Evolutionary conservation across 2,113 vertebrate species (phyloP).

Genomic region (Argyrosomus japonicus): DNA sequence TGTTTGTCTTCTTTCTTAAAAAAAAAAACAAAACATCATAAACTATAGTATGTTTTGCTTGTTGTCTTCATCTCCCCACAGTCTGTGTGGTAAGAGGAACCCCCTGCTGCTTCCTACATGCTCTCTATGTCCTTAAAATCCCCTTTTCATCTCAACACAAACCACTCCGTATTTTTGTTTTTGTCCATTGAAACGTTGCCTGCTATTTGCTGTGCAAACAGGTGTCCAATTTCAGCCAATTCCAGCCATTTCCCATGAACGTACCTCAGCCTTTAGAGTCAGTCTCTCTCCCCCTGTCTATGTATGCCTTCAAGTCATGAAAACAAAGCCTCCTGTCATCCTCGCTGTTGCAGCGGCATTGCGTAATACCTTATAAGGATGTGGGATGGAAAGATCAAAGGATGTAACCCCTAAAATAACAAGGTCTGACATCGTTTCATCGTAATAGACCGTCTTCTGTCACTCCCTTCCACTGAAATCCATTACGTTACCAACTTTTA

Average conservation of each 20-base stretch:
- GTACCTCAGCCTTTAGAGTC: slow-evolving; percentile 8
- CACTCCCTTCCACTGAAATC: neutral
- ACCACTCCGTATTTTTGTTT: slow-evolving; percentile 13
- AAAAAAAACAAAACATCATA: neutral
- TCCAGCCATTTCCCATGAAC: slow-evolving; percentile 34
- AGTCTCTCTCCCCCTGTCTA: slow-evolving; percentile 13
- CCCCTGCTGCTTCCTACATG: slow-evolving; percentile 12
- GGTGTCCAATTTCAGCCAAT: slow-evolving; percentile 56
- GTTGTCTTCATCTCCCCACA: slow-evolving; percentile 10
- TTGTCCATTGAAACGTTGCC: neutral
- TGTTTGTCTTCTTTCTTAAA: slow-evolving; percentile 14
- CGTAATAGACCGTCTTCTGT: slow-evolving; percentile 7
- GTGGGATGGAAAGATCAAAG: slow-evolving; percentile 53
- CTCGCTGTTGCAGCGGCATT: slow-evolving; percentile 43
- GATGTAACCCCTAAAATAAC: slow-evolving; percentile 31
- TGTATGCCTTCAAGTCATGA: slow-evolving; percentile 27
- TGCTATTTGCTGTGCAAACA: slow-evolving; percentile 33
- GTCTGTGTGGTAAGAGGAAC: slow-evolving; percentile 28
- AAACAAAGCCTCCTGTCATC: slow-evolving; percentile 59
- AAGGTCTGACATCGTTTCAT: slow-evolving; percentile 7
- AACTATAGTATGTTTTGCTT: slow-evolving; percentile 1
- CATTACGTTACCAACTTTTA: neutral
- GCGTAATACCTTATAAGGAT: slow-evolving; percentile 72
- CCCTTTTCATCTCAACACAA: neutral
- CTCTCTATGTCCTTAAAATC: slow-evolving; percentile 24